Evolutionary conservation across 2,797 vertebrate genomes (phyloP).

Genomic region (Brachyalestes nurse): DNA sequence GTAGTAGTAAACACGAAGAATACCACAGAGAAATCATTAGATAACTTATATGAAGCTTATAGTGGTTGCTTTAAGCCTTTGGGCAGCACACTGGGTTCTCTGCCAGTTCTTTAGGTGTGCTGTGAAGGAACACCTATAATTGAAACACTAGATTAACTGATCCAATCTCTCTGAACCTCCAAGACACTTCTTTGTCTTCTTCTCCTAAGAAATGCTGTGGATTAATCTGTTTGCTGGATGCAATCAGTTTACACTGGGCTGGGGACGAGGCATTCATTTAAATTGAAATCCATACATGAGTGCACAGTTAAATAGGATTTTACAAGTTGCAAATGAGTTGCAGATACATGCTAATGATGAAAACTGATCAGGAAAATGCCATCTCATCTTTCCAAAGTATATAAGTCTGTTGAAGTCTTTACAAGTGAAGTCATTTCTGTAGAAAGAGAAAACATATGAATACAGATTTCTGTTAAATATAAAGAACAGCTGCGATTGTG

Average conservation of each 20-base stretch:
- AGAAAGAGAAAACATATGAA: neutral
- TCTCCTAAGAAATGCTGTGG: conserved; percentile 46
- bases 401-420: neutral
- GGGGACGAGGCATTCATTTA: conserved; percentile 42
- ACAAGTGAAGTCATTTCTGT: neutral
- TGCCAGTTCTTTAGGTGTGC: conserved; percentile 34
- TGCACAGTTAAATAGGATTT: conserved; percentile 28
- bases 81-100: conserved; percentile 21
- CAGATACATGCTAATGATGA: neutral
- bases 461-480: neutral
- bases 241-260: conserved; percentile 54
- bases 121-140: conserved; percentile 67
- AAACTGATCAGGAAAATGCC: neutral
- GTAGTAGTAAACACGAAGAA: too few species aligned
- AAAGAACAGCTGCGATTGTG: neutral
- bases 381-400: neutral
- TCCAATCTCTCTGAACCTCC: conserved; percentile 63
- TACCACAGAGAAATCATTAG: neutral
- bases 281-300: conserved; percentile 44
- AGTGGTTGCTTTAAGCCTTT: neutral
- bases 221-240: conserved; percentile 62
- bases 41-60: neutral
- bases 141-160: conserved; percentile 72
- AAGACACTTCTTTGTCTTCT: conserved; percentile 53
- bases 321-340: neutral